phyloP scores from a whole-genome alignment of 2,888 invertebrate genomes.

The Plusia festucae region DNA sequence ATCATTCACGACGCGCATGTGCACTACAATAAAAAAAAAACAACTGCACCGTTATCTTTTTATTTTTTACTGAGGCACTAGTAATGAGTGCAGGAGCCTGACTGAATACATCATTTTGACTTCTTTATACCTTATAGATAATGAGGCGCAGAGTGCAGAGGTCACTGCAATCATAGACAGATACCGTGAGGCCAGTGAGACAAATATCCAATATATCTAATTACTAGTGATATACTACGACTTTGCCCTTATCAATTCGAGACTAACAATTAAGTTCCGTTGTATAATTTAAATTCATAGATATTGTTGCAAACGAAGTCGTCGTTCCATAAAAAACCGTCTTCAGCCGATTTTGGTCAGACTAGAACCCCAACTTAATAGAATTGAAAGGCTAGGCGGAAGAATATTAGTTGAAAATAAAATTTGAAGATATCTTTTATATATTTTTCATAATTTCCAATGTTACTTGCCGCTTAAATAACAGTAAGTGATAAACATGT shows the following conservation, averaged over 20 bases:
- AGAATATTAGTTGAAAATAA: no score
- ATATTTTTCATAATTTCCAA: background rate
- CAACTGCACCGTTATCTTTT: slow-evolving; percentile 55
- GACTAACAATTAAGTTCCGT: slow-evolving; percentile 18
- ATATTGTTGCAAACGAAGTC: no score
- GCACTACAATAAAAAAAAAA: slow-evolving; percentile 22
- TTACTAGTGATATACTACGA: slow-evolving; percentile 59
- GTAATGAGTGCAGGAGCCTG: slow-evolving; percentile 67
- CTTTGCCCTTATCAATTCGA: slow-evolving; percentile 40
- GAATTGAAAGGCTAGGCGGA: no score
- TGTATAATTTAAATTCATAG: background rate
- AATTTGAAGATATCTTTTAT: background rate
- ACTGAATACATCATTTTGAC: slow-evolving; percentile 81
- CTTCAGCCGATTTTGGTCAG: no score
- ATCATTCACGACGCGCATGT: slow-evolving; percentile 45
- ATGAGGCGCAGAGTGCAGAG: slow-evolving; percentile 78
- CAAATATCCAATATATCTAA: slow-evolving; percentile 78
- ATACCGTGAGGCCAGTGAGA: slow-evolving; percentile 77
- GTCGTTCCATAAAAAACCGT: no score
- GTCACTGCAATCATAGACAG: slow-evolving; percentile 85
- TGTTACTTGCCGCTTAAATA: background rate
- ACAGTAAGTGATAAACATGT: background rate
- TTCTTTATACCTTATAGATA: slow-evolving; percentile 85
- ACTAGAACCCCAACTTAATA: no score
- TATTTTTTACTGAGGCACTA: slow-evolving; percentile 62